Conservation (phyloP, 2,797 vertebrate species). For the Chanos chanos region DNA sequence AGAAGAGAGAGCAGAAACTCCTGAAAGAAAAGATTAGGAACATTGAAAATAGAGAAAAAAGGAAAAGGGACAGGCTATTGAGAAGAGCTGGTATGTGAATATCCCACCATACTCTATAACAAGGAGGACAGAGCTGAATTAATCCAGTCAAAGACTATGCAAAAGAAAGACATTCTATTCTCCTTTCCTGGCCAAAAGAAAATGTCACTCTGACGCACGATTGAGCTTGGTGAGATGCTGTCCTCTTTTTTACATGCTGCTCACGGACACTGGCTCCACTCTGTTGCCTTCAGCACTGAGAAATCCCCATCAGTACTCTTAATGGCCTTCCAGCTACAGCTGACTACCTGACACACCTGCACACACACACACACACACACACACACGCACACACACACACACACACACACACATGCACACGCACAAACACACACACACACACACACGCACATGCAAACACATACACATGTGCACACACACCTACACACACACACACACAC, state of each 20-base stretch:
- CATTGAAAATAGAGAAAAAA: background rate
- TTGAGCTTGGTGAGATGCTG: conserved; percentile 13
- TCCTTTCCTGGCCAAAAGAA: background rate
- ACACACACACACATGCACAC: background rate
- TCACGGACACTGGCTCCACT: conserved; percentile 21
- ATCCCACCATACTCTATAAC: too few species aligned
- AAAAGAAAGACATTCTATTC: background rate
- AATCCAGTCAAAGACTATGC: too few species aligned
- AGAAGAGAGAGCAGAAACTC: background rate
- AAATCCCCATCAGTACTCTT: conserved; percentile 37
- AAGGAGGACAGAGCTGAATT: too few species aligned
- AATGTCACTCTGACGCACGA: conserved; percentile 26
- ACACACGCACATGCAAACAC: background rate
- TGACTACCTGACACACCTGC: conserved; percentile 25
- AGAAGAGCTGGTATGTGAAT: too few species aligned
- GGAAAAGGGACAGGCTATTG: conserved; percentile 1
- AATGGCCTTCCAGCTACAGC: conserved; percentile 39
- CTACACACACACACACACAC: background rate
- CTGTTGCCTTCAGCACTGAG: conserved; percentile 32
- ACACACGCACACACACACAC: background rate
- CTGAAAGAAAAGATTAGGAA: conserved; percentile 3
- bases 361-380: background rate
- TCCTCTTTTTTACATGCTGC: conserved; percentile 30
- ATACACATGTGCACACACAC: conserved; percentile 17
- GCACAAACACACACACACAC: background rate